phyloP scores from a whole-genome alignment of 1,140 invertebrate species.

The Neodiprion virginianus region DNA sequence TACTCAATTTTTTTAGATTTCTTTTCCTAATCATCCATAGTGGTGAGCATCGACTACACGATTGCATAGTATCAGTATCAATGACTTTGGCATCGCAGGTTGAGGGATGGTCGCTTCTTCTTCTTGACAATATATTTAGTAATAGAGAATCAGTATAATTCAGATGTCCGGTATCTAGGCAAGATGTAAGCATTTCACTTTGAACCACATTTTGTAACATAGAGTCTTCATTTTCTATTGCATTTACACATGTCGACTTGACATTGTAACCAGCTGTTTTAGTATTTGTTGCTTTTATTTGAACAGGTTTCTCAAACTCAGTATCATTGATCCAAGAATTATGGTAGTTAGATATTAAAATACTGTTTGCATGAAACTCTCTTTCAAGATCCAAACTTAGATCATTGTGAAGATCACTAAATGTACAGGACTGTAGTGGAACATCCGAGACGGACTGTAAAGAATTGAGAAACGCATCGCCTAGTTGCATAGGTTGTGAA shows the following conservation, averaged over 20 bases:
- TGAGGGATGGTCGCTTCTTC: not conserved
- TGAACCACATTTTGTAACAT: not conserved
- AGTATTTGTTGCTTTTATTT: not conserved
- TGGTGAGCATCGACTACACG: not conserved
- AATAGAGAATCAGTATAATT: not conserved
- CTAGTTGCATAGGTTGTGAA: too few species aligned
- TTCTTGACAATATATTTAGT: not conserved
- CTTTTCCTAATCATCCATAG: not conserved
- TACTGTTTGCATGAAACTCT: too few species aligned
- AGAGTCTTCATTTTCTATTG: not conserved
- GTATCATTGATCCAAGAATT: too few species aligned
- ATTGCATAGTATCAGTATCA: not conserved
- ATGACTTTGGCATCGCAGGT: not conserved
- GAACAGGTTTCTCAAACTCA: not conserved
- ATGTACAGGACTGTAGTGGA: too few species aligned
- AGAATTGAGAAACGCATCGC: too few species aligned
- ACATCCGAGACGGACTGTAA: too few species aligned
- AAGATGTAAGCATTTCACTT: too few species aligned
- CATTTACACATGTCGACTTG: not conserved
- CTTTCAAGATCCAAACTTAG: too few species aligned
- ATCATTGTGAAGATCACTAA: too few species aligned
- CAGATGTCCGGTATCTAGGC: not conserved
- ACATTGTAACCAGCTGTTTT: not conserved
- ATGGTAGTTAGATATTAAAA: too few species aligned
- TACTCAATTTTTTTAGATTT: not conserved